phyloP scores from a whole-genome alignment of 2,888 invertebrate genomes.

The Lithophane semibrunnea region DNA sequence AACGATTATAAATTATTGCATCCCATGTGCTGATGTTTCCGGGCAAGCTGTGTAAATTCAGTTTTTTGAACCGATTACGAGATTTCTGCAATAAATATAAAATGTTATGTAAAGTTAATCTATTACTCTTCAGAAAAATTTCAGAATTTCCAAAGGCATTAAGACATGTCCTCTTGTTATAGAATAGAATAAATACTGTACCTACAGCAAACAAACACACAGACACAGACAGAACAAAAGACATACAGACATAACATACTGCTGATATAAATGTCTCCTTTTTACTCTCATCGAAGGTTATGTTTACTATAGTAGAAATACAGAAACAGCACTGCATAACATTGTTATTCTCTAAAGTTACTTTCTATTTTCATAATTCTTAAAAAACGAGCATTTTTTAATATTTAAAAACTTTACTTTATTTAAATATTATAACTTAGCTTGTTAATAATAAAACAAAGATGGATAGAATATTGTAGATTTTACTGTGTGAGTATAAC shows the following conservation, averaged over 20 bases:
- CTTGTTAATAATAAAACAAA: background rate
- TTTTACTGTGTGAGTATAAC: background rate
- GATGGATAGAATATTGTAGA: background rate
- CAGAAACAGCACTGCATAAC: background rate
- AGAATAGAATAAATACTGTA: too few species aligned
- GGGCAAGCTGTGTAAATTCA: constrained; percentile 11
- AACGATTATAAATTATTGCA: constrained; percentile 24
- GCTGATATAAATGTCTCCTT: too few species aligned
- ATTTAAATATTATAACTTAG: background rate
- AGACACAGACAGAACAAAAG: too few species aligned
- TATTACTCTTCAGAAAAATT: background rate
- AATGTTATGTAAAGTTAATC: background rate
- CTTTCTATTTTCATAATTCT: too few species aligned
- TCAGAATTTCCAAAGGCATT: background rate
- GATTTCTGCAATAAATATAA: background rate
- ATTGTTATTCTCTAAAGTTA: background rate
- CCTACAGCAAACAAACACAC: background rate
- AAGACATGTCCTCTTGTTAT: background rate
- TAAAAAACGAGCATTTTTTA: background rate
- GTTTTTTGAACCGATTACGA: background rate
- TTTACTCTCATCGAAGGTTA: background rate
- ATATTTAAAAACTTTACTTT: too few species aligned
- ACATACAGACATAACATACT: too few species aligned
- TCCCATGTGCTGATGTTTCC: constrained; percentile 6
- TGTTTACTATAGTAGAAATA: background rate